Evolutionary conservation across 2,888 invertebrate species (phyloP), one percentile per base, ranked within the genome.

Genomic region (Clanis bilineata): DNA sequence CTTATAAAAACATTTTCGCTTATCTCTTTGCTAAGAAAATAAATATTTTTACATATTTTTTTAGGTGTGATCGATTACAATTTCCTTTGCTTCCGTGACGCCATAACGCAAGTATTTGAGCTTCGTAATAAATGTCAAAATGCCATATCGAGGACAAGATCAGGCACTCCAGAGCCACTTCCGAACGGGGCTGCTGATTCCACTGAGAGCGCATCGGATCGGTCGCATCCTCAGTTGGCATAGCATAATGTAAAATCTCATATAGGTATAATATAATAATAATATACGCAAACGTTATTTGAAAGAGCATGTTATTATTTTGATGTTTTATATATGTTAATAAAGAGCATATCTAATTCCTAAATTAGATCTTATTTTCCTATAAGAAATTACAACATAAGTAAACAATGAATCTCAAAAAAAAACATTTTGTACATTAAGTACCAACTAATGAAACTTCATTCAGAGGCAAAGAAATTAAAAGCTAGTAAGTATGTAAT

Each of bases 21-120:
- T n/a, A n/a, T n/a, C n/a, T n/a, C n/a, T 44, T 43, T 18, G 15
- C 2, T 10, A 45, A 21, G 5, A 7, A 10, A 21, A 12, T 21
- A 1, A 9, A 23, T 45, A 4, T 47, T 22, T n/a, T 23, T n/a
- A n/a, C n/a, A n/a, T n/a, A n/a, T n/a, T 22, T 12, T 71, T 71
- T 69, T 90, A 98, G 97, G 98, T 75, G 96, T 99, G 58, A 99
- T 99, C 77, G 99, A 99, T 88, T 99, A 99, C 92, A 99, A 99
- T 87, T 99, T 99, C 82, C 93, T 98, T 68, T 98, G 98, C 89
- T 99, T 99, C 88, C 97, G 98, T 41, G 96, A 98, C 84, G 98
- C 98, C 15, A 98, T 99, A 70, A 97, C 98, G 73, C 97, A 98
- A 87, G 98, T 99, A 22, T 98, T 99, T 88, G 98, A 98, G 80